A percentile compares a stretch with the other conserved stretches of the same genome.
Conservation (phyloP, 2,797 vertebrate genomes). For the Pyrocephalus nanus region DNA sequence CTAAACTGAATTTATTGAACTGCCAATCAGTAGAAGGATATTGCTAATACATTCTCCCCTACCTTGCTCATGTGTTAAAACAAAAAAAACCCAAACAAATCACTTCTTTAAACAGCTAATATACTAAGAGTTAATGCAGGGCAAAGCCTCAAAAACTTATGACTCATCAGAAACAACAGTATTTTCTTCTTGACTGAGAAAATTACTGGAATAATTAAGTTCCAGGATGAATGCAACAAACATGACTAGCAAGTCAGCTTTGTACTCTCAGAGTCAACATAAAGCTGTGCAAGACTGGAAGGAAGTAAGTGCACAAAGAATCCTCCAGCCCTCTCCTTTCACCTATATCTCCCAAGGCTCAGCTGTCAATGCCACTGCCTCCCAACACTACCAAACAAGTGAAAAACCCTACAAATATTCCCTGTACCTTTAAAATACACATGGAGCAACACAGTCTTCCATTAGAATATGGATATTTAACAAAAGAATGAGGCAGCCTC, state of each 20-base stretch:
- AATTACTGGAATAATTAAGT: neutral
- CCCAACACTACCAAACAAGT: neutral
- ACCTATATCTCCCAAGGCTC: accelerated
- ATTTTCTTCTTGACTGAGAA: neutral
- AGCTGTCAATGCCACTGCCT: neutral
- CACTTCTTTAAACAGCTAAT: neutral
- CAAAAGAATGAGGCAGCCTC: neutral
- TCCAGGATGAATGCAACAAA: neutral
- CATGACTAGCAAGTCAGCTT: neutral
- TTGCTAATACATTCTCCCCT: neutral
- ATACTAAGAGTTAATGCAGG: neutral
- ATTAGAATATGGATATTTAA: neutral
- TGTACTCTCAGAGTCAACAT: neutral
- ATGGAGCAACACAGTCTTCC: neutral
- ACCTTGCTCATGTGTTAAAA: neutral
- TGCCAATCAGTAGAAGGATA: neutral
- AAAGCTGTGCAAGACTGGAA: neutral
- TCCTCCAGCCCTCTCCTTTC: neutral
- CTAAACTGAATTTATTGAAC: neutral
- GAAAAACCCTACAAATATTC: neutral
- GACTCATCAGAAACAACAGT: neutral
- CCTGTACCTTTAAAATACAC: neutral
- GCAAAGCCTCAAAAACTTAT: neutral
- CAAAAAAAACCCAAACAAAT: neutral
- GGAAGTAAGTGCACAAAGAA: neutral